Base-by-base conservation (phyloP, 2,888 invertebrate genomes). In the Strigamia transsilvanica region DNA sequence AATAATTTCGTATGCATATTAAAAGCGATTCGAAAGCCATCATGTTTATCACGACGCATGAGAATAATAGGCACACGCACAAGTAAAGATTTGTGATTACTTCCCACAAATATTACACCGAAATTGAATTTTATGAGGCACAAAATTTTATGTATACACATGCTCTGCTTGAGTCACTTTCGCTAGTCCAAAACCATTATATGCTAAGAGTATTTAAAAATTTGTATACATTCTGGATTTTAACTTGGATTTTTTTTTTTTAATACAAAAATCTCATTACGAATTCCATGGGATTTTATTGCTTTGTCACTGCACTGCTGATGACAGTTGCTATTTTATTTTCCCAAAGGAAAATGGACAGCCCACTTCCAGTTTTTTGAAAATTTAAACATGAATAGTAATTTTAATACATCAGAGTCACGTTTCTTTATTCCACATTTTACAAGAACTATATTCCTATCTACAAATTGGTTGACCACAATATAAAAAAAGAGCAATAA, bases 111-210 rank as follows among this genome's bases (percentile, higher is more conserved):
- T 73, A 32, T 27, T 73, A 73, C 0, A 12, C 46, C 46, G 46
- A 66, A 73, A 73, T 73, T 73, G 73, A 73, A 73, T 73, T 73
- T 73, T 73, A 73, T 73, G 73, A 73, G 73, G 73, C 73, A 73
- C 12, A 73, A 73, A 73, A 73, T 15, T n/a, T n/a, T 32, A 73
- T 13, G 12, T 73, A 15, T 32, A 51, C 12, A 10, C 32, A 73
- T 32, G 27, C 73, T 27, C 2, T 5, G 32, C 73, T 32, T 32
- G 73, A 73, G 27, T 56, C 27, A 32, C 13, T 73, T 73, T 32
- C 15, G 12, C 12, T 73, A 32, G 32, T 12, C 27, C 4, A 73
- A 32, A 27, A 12, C 0, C 13, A 66, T 23, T 66, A 23, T 66
- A 12, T 21, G 23, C 46, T 46, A 66, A 23, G 21, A 66, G 21